Base-by-base conservation (phyloP, 2,797 vertebrate species). In the Ctenopoma kingsleyae region DNA sequence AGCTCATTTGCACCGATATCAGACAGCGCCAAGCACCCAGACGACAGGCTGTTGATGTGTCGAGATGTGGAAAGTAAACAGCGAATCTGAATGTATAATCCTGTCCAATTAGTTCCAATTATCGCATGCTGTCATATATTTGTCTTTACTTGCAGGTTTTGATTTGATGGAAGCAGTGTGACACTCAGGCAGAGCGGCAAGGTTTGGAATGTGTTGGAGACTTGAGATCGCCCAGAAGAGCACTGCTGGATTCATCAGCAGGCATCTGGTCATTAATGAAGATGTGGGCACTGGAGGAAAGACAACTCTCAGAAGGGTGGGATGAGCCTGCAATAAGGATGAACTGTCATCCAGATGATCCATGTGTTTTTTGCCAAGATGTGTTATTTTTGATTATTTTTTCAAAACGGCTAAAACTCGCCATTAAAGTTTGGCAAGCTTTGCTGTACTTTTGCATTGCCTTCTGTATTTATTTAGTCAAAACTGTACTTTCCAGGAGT, bases 91-190 rank as follows among this genome's bases (percentile, higher is more conserved):
- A 80, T 71, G 76, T 57, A 55, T 76, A 67, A 82, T 74, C 61
- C 55, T 17, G 41, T 71, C 87, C 84, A 91, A 91, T 93, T 90
- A 89, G 78, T 87, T 87, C 73, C 80, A 83, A 88, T 92, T 88
- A 91, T 76, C 5, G 47, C 65, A 25, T 59, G 23, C 59, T 56
- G 73, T 88, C 86, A 71, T 46, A 40, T 50, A 78, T 81, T 87
- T 72, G 61, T 81, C 74, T 71, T 51, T 62, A 85, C 64, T 46
- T 13, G 56, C 50, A 67, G 61, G 63, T 78, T 81, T 41, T 22
- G 54, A 67, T 79, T 78, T 71, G 71, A 75, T 25, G 3, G 63
- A 65, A 67, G 70, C 43, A 1, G 48, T 22, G 12, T 19, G 67
- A 62, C 32, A 46, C 52, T 51, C 35, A 43, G 61, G 12, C 3